phyloP scores from a whole-genome alignment of 2,113 vertebrate genomes.

The Indicator indicator region DNA sequence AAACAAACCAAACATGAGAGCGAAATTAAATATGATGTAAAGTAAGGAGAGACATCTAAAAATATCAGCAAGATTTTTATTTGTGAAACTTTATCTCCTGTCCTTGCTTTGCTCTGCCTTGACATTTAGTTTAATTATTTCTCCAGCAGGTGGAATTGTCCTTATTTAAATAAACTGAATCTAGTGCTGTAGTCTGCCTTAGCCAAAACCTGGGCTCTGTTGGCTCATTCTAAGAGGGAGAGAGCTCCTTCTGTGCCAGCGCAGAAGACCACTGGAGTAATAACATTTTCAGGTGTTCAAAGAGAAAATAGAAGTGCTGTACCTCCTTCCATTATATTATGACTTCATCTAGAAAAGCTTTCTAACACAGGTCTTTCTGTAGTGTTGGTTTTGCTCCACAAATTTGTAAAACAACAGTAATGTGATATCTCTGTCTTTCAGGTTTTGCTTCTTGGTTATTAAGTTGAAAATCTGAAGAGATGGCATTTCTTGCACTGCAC shows the following conservation, averaged over 20 bases:
- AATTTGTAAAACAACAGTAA: conserved; percentile 17
- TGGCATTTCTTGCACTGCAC: conserved; percentile 69
- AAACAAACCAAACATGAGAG: neutral
- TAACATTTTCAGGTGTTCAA: neutral
- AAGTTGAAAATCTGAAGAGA: conserved; percentile 68
- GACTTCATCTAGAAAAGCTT: neutral
- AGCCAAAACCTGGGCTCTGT: neutral
- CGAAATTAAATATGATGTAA: neutral
- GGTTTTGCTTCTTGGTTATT: conserved; percentile 69
- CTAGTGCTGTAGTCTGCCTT: neutral
- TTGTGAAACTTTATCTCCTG: conserved; percentile 46
- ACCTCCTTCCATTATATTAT: conserved; percentile 19
- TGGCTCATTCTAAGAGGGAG: neutral
- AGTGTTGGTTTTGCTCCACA: neutral
- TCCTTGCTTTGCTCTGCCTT: conserved; percentile 65
- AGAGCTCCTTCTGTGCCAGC: neutral
- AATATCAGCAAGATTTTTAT: conserved; percentile 58
- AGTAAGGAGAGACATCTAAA: conserved; percentile 45
- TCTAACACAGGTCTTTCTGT: neutral
- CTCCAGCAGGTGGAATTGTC: conserved; percentile 67
- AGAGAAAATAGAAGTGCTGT: neutral
- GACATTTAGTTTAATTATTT: conserved; percentile 67
- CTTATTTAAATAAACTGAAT: conserved; percentile 50
- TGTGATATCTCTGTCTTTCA: conserved; percentile 57
- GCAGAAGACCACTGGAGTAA: neutral